Evolutionary conservation across 2,797 vertebrate genomes (phyloP), one percentile per base, ranked within the genome.

Genomic region (Anisognathus igniventris): DNA sequence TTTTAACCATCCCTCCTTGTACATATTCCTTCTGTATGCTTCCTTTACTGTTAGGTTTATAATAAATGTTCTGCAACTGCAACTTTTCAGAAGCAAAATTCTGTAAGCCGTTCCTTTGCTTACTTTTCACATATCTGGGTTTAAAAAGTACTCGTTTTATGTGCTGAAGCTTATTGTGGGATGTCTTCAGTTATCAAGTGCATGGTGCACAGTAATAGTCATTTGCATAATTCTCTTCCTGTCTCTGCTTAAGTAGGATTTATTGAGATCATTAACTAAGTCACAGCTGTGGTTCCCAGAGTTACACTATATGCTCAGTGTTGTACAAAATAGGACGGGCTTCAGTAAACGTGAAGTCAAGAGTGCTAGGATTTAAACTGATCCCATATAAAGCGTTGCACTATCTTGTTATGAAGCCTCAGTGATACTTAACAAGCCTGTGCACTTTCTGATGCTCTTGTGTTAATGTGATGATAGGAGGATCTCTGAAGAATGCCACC

Each of bases 181-280:
- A 79, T 92, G 73, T 94, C 92, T 96, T 96, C 83, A 91, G 90
- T 96, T 96, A 97, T 91, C 96, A 95, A 94, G 88, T 96, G 88
- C 92, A 72, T 91, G 94, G 96, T 96, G 91, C 95, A 92, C 72
- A 97, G 96, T 88, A 95, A 94, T 62, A 80, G 66, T 96, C 64
- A 97, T 98, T 97, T 98, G 97, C 98, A 98, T 98, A 98, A 98
- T 98, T 98, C 90, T 97, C 96, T 96, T 96, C 96, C 96, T 97
- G 96, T 97, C 97, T 97, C 95, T 97, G 93, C 96, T 97, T 97
- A 98, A 98, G 97, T 96, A 97, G 98, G 97, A 98, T 98, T 98
- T 98, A 98, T 98, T 97, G 97, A 97, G 96, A 97, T 98, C 96
- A 88, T 98, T 98, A 98, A 97, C 94, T 91, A 95, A 98, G 97